These are phyloP conservation scores for Erannis defoliaria DNA, from an alignment of 2,888 invertebrate species.

Conservation along the genomic window DNA sequence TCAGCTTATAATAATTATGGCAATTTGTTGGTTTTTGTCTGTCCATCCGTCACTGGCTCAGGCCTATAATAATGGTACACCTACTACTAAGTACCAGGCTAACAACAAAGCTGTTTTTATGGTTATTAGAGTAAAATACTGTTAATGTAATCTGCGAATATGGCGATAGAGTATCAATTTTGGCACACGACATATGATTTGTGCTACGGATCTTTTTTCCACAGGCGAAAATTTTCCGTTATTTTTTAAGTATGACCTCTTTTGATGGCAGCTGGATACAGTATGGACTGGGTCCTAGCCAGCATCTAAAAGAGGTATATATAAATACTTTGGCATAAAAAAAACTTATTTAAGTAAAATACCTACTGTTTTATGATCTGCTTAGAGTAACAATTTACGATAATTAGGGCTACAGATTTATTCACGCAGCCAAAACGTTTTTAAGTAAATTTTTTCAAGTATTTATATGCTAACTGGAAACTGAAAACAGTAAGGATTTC, in stretches of 20 bases:
- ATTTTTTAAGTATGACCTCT: neutral
- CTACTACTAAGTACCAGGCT: conserved; percentile 27
- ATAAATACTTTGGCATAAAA: conserved; percentile 1
- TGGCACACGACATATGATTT: neutral
- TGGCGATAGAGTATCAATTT: neutral
- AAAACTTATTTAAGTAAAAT: neutral
- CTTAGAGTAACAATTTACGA: too few species aligned
- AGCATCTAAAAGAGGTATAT: too few species aligned
- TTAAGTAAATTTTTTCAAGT: too few species aligned
- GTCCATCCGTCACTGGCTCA: conserved; percentile 60
- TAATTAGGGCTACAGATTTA: too few species aligned
- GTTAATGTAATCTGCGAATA: conserved; percentile 26
- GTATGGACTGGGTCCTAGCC: too few species aligned
- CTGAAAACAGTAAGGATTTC: too few species aligned
- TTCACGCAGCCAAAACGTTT: too few species aligned
- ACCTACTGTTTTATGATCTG: too few species aligned
- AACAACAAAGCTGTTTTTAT: conserved; percentile 1
- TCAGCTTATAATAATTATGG: conserved; percentile 81
- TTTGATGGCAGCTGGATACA: neutral
- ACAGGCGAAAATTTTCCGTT: neutral
- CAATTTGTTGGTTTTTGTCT: conserved; percentile 75
- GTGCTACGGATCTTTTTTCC: neutral
- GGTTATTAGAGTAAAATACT: conserved; percentile 24
- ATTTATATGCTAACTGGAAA: too few species aligned
- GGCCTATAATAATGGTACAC: conserved; percentile 33